These are phyloP conservation scores for Tyrophagus putrescentiae DNA, from an alignment of 1,140 invertebrate genomes.

Conservation along the genomic window DNA sequence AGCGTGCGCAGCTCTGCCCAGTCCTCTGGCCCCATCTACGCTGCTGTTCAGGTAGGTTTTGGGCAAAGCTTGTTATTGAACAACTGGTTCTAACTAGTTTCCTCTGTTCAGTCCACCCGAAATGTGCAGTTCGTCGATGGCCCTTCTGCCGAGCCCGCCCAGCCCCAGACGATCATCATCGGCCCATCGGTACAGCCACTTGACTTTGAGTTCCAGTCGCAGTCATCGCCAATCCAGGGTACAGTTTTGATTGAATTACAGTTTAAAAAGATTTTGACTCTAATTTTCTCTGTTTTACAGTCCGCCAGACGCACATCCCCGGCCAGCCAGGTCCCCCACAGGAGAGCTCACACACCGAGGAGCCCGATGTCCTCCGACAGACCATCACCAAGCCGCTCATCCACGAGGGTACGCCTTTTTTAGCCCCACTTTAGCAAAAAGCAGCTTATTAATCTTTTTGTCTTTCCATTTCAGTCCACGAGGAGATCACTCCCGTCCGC, in stretches of 20 bases:
- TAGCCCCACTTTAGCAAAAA: too few relatives aligned
- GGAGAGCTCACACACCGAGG: background rate
- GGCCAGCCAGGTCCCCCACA: slow-evolving; percentile 2
- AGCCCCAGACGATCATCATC: slow-evolving; percentile 14
- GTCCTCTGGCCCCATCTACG: slow-evolving; percentile 16
- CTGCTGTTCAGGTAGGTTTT: too few relatives aligned
- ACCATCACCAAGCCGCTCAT: slow-evolving; percentile 19
- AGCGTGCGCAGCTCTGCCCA: too few relatives aligned
- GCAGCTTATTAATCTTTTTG: too few relatives aligned
- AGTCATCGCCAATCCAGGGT: slow-evolving; percentile 22
- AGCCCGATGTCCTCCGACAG: slow-evolving; percentile 15
- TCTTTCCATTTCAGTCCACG: too few relatives aligned
- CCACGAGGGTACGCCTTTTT: too few relatives aligned
- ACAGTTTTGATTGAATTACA: too few relatives aligned
- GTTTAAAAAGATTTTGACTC: too few relatives aligned
- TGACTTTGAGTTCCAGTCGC: slow-evolving; percentile 21
- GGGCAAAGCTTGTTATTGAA: too few relatives aligned
- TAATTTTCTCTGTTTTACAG: too few relatives aligned
- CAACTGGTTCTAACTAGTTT: too few relatives aligned
- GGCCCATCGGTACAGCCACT: slow-evolving; percentile 17
- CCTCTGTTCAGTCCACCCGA: slow-evolving; percentile 16
- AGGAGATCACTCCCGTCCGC: too few relatives aligned
- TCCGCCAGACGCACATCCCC: slow-evolving; percentile 20
- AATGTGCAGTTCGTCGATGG: slow-evolving; percentile 13
- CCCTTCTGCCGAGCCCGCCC: slow-evolving; percentile 1